Percentiles rank a stretch among this genome's conserved stretches.
These are phyloP conservation scores for Argyrosomus japonicus DNA, from an alignment of 2,113 vertebrate species.

Conservation along the genomic window DNA sequence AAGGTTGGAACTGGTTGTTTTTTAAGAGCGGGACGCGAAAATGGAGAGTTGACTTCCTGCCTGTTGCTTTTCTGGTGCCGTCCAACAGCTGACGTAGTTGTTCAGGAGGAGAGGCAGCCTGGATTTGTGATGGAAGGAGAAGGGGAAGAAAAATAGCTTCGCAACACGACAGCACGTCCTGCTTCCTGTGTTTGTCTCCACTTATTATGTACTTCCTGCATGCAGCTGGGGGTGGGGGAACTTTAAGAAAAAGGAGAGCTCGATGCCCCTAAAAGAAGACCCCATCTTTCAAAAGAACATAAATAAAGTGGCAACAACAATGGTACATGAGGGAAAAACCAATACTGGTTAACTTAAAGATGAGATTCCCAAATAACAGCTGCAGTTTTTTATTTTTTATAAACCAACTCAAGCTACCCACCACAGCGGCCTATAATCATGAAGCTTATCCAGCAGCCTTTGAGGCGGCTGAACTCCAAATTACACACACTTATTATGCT, in stretches of 20 bases:
- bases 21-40: slow-evolving; percentile 16
- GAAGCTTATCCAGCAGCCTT: slow-evolving; percentile 38
- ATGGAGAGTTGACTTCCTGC: slow-evolving; percentile 45
- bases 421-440: slow-evolving; percentile 39
- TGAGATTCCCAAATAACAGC: slow-evolving; percentile 5
- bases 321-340: slow-evolving; percentile 5
- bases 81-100: slow-evolving; percentile 26
- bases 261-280: slow-evolving; percentile 3
- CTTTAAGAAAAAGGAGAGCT: slow-evolving; percentile 44
- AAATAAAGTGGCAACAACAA: slow-evolving; percentile 46
- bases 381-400: background rate
- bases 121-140: slow-evolving; percentile 64
- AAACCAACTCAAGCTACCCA: slow-evolving; percentile 4
- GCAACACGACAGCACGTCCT: slow-evolving; percentile 77
- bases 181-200: slow-evolving; percentile 87
- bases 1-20: slow-evolving; percentile 37
- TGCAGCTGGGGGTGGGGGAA: slow-evolving; percentile 32
- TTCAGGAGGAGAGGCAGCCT: slow-evolving; percentile 18
- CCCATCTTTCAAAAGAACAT: slow-evolving; percentile 22
- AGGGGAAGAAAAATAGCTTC: slow-evolving; percentile 74
- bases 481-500: slow-evolving; percentile 27
- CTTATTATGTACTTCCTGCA: slow-evolving; percentile 83
- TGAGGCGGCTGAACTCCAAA: slow-evolving; percentile 37
- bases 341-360: background rate
- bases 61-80: slow-evolving; percentile 1